Evolutionary conservation across 2,113 vertebrate species (phyloP).

Genomic region (Phyllostomus discolor): DNA sequence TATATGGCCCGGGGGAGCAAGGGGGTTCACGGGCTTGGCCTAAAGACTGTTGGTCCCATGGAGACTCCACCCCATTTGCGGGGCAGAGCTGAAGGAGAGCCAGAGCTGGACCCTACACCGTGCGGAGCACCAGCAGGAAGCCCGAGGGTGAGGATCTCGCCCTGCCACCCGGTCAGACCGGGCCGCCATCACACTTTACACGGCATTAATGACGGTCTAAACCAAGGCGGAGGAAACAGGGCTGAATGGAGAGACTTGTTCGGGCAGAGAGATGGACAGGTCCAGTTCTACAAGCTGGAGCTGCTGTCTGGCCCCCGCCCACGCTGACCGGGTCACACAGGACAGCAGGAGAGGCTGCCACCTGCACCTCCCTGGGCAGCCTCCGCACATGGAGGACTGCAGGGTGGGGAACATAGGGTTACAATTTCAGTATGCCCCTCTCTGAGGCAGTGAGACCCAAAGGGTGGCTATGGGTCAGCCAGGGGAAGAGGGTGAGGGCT

Average conservation of each 20-base stretch:
- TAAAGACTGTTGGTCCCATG: background rate
- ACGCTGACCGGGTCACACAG: fast-evolving
- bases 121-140: background rate
- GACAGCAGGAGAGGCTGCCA: background rate
- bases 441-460: fast-evolving
- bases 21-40: background rate
- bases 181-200: background rate
- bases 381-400: background rate
- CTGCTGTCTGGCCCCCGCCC: background rate
- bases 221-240: background rate
- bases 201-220: background rate
- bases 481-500: background rate
- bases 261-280: background rate
- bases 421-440: background rate
- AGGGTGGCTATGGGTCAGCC: background rate
- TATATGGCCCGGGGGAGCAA: fast-evolving
- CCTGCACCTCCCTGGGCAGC: background rate
- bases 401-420: background rate
- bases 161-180: background rate
- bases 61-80: background rate
- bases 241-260: background rate
- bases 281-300: background rate
- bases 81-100: background rate
- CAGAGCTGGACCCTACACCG: background rate
- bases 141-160: background rate